These are phyloP conservation scores for Vidua macroura DNA, from an alignment of 2,113 vertebrate species.

Conservation along the genomic window DNA sequence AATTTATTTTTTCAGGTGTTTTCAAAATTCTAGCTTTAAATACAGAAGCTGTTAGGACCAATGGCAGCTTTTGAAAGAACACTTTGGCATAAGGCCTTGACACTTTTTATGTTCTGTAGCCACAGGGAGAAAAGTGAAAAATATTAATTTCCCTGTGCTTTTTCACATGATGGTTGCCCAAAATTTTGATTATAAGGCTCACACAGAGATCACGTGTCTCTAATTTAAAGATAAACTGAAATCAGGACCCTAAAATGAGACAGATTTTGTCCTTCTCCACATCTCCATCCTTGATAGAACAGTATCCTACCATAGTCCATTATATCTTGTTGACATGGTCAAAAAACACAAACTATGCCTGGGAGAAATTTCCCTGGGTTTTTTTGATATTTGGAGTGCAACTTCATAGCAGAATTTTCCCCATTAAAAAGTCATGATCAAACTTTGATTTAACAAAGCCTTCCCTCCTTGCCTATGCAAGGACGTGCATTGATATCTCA, in stretches of 20 bases:
- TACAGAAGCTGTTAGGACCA: not conserved
- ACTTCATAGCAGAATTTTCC: not conserved
- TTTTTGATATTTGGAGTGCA: not conserved
- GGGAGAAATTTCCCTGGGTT: not conserved
- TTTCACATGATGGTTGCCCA: not conserved
- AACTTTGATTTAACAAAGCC: not conserved
- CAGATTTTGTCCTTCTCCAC: not conserved
- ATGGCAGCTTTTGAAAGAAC: not conserved
- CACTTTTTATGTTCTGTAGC: not conserved
- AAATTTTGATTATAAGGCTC: not conserved
- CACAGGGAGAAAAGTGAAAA: not conserved
- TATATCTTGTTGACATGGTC: not conserved
- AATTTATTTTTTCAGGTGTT: slow-evolving; percentile 27
- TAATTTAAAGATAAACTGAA: not conserved
- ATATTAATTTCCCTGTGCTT: not conserved
- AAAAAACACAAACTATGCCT: not conserved
- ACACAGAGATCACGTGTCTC: accelerated
- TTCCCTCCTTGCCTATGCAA: not conserved
- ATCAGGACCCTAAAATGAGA: not conserved
- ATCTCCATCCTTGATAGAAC: accelerated
- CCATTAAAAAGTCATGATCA: not conserved
- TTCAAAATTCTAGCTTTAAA: slow-evolving; percentile 17
- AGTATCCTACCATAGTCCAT: not conserved
- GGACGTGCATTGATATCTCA: accelerated
- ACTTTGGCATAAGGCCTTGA: not conserved